Percentiles rank a stretch among this genome's conserved stretches.
Conservation (phyloP, 2,113 vertebrate genomes). For the Aegithalos caudatus region DNA sequence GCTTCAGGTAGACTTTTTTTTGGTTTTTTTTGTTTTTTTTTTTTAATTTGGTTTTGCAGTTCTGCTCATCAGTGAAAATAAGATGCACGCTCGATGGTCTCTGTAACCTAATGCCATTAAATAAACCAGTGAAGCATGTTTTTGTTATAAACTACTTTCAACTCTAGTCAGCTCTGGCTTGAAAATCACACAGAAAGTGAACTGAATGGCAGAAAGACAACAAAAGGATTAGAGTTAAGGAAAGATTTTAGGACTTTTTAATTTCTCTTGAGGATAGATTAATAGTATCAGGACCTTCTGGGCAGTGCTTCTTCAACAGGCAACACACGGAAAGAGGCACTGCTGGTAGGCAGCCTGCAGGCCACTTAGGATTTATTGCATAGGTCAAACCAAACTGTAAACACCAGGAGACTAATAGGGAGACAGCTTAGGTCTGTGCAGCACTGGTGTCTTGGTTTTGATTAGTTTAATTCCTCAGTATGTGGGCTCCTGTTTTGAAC, state of each 20-base stretch:
- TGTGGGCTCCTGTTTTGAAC: not conserved
- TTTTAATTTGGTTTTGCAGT: not conserved
- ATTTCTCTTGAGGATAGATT: conserved; percentile 15
- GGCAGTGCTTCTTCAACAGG: not conserved
- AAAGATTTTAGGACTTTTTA: not conserved
- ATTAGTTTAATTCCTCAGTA: not conserved
- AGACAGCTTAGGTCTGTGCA: not conserved
- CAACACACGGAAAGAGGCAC: not conserved
- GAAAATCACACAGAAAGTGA: not conserved
- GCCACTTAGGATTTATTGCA: not conserved
- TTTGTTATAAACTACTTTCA: not conserved
- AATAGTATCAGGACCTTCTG: not conserved
- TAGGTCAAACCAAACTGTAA: not conserved
- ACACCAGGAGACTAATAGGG: not conserved
- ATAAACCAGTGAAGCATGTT: not conserved
- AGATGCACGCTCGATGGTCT: fast-evolving
- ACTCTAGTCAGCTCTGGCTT: not conserved
- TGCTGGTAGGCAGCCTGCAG: not conserved
- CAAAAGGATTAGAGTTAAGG: not conserved
- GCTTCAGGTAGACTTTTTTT: not conserved
- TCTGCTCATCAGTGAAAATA: not conserved
- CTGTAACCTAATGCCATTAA: not conserved
- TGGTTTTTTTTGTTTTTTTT: too few species aligned
- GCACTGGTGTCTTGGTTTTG: not conserved
- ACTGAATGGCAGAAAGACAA: not conserved